Percentiles rank a stretch among this genome's conserved stretches.
Evolutionary conservation across 1,140 invertebrate genomes (phyloP).

Genomic region (Drosophila seguyi): DNA sequence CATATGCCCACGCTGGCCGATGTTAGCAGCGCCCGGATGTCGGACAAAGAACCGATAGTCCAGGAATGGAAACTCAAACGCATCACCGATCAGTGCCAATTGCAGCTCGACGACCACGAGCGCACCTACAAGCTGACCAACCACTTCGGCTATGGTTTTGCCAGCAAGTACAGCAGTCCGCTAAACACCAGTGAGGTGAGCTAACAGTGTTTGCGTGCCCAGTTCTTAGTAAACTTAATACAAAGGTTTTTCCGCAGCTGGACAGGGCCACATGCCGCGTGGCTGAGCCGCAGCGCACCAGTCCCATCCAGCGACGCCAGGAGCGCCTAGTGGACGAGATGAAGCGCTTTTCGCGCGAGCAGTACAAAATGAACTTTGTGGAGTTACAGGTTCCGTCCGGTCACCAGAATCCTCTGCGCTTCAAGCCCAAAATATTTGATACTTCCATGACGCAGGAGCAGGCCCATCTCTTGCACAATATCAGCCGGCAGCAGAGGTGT

Average conservation of each 20-base stretch:
- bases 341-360: constrained; percentile 75
- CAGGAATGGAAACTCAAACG: constrained; percentile 78
- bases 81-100: constrained; percentile 76
- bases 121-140: constrained; percentile 57
- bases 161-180: constrained; percentile 52
- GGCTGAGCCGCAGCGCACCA: constrained; percentile 58
- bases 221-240: neutral
- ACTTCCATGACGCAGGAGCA: constrained; percentile 72
- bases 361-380: constrained; percentile 83
- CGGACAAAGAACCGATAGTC: constrained; percentile 59
- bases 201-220: neutral
- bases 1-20: constrained; percentile 45
- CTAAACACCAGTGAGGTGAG: constrained; percentile 58
- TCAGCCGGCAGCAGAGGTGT: constrained; percentile 32
- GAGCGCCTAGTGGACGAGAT: constrained; percentile 71
- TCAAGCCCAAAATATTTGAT: constrained; percentile 68
- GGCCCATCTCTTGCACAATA: constrained; percentile 71
- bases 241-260: constrained; percentile 31
- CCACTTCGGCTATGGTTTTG: constrained; percentile 71
- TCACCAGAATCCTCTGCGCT: constrained; percentile 78
- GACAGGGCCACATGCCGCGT: constrained; percentile 67
- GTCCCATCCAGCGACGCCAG: constrained; percentile 67
- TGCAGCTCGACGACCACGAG: constrained; percentile 62
- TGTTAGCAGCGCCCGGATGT: constrained; percentile 17
- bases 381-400: constrained; percentile 81